Conservation (phyloP, 2,113 vertebrate genomes). For the Pungitius pungitius region DNA sequence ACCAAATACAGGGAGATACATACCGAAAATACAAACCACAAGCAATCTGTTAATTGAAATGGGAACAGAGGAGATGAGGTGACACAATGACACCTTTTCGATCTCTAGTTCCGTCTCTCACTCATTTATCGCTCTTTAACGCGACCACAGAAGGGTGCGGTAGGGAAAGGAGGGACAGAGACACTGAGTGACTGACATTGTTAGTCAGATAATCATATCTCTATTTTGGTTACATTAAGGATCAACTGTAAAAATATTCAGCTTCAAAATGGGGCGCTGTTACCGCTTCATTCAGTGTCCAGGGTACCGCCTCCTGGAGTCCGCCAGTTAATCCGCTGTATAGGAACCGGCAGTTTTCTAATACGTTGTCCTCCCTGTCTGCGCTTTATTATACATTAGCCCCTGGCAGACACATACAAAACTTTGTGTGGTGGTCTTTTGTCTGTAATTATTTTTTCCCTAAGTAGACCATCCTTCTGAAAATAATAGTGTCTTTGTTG, state of each 20-base stretch:
- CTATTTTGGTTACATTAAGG: slow-evolving; percentile 61
- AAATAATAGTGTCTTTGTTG: too few species aligned
- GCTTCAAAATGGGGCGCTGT: not conserved
- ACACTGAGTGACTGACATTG: slow-evolving; percentile 34
- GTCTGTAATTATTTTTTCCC: not conserved
- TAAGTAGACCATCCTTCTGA: too few species aligned
- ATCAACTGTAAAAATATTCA: slow-evolving; percentile 50
- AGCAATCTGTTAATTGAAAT: slow-evolving; percentile 72
- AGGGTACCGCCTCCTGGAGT: not conserved
- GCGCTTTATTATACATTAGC: not conserved
- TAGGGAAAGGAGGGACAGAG: not conserved
- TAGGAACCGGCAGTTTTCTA: not conserved
- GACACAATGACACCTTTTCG: slow-evolving; percentile 58
- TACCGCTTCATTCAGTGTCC: slow-evolving; percentile 1
- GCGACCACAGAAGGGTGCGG: slow-evolving; percentile 27
- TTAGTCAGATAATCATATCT: slow-evolving; percentile 56
- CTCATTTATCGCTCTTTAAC: slow-evolving; percentile 49
- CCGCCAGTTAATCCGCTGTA: not conserved
- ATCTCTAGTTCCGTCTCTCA: slow-evolving; percentile 68
- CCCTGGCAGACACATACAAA: not conserved
- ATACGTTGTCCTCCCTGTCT: not conserved
- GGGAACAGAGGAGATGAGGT: slow-evolving; percentile 62
- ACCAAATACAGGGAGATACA: slow-evolving; percentile 47
- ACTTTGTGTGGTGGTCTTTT: not conserved
- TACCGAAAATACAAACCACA: slow-evolving; percentile 19